Percentiles rank a stretch among this genome's conserved stretches.
phyloP scores from a whole-genome alignment of 2,888 invertebrate species.

The Agriopis aurantiaria region DNA sequence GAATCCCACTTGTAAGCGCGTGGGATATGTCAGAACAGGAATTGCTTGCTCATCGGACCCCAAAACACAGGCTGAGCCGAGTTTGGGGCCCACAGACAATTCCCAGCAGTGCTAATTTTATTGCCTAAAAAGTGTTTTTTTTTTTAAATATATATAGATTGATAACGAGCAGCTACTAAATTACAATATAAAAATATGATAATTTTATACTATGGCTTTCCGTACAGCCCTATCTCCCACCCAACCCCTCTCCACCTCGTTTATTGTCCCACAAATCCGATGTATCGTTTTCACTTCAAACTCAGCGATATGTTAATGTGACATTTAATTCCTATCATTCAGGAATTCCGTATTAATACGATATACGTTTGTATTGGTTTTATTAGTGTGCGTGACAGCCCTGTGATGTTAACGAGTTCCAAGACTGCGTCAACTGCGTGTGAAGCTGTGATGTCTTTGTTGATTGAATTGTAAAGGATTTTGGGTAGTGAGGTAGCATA shows the following conservation, averaged over 20 bases:
- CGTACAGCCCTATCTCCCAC: constrained; percentile 39
- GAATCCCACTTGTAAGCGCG: too few species aligned
- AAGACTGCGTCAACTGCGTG: constrained; percentile 2
- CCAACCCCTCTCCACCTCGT: constrained; percentile 51
- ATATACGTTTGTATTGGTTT: constrained; percentile 34
- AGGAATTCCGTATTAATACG: constrained; percentile 64
- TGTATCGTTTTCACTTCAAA: constrained; percentile 81
- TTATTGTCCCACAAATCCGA: constrained; percentile 81
- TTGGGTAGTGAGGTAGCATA: constrained; percentile 3
- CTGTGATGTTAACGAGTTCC: constrained; percentile 11
- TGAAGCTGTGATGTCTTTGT: constrained; percentile 17
- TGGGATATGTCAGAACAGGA: too few species aligned
- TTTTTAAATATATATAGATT: too few species aligned
- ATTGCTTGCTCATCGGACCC: too few species aligned
- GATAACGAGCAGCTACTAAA: neutral
- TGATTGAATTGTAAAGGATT: constrained; percentile 26
- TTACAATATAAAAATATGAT: neutral
- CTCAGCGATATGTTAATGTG: constrained; percentile 81
- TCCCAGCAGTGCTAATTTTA: too few species aligned
- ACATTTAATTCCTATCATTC: constrained; percentile 79
- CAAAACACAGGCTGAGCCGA: too few species aligned
- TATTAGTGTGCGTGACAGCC: constrained; percentile 22
- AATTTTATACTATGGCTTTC: neutral
- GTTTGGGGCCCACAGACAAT: too few species aligned
- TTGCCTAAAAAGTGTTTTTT: too few species aligned